Conservation (phyloP, 2,797 vertebrate genomes). For the Gouania willdenowi region DNA sequence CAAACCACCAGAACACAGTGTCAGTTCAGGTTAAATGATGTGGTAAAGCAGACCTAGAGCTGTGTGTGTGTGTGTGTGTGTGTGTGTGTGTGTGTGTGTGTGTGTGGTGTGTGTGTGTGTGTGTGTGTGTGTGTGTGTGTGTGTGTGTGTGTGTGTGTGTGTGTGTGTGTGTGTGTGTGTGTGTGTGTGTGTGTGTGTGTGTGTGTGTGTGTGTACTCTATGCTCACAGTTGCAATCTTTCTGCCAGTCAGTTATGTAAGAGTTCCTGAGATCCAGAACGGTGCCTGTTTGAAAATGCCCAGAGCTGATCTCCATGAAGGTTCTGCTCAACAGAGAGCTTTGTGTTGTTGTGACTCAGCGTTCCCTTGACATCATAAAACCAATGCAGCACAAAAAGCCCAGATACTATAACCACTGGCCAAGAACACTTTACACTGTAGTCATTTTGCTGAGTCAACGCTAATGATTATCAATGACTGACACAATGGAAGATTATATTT, state of each 20-base stretch:
- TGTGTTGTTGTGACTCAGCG: conserved; percentile 25
- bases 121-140: neutral
- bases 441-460: neutral
- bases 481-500: too few species aligned
- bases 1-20: conserved; percentile 11
- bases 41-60: conserved; percentile 12
- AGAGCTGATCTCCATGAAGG: conserved; percentile 7
- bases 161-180: neutral
- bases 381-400: too few species aligned
- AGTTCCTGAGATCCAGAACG: neutral
- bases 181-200: neutral
- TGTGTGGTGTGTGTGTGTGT: neutral
- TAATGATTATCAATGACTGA: neutral
- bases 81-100: neutral
- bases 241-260: conserved; percentile 48
- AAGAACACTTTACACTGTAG: neutral
- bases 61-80: neutral
- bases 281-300: conserved; percentile 25
- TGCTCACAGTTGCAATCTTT: conserved; percentile 26
- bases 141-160: neutral
- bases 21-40: conserved; percentile 11
- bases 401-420: too few species aligned
- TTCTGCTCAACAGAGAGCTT: conserved; percentile 5
- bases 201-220: neutral
- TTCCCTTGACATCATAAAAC: conserved; percentile 2